phyloP scores from a whole-genome alignment of 2,888 invertebrate species.

The Heteropelma amictum region DNA sequence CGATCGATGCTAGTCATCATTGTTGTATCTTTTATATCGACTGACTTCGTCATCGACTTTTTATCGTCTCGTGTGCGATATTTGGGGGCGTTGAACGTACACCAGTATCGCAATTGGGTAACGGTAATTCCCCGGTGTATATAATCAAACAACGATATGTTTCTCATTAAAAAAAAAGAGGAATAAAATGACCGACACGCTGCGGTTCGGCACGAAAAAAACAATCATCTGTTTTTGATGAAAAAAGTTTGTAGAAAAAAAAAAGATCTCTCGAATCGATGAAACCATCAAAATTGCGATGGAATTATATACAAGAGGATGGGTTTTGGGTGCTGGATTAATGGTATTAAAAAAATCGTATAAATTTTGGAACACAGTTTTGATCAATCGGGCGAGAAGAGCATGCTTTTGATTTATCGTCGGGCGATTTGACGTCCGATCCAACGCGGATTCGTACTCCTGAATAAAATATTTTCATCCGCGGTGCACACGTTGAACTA shows the following conservation, averaged over 20 bases:
- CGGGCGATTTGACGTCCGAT: conserved; percentile 38
- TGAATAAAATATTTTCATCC: conserved; percentile 12
- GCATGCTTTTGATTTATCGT: conserved; percentile 7
- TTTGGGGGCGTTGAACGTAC: conserved; percentile 16
- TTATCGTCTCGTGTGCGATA: not conserved
- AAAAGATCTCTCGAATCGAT: no score
- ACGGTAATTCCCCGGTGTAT: not conserved
- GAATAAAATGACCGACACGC: no score
- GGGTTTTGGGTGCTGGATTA: no score
- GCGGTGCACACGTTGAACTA: not conserved
- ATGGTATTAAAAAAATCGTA: not conserved
- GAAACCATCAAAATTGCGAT: no score
- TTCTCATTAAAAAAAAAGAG: no score
- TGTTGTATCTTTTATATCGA: not conserved
- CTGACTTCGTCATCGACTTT: not conserved
- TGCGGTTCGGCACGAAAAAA: no score
- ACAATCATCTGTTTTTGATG: no score
- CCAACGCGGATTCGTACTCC: conserved; percentile 36
- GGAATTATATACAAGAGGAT: no score
- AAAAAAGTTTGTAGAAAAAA: no score
- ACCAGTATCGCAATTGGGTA: not conserved
- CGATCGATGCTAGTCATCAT: not conserved
- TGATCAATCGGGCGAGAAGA: no score
- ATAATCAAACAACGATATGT: not conserved
- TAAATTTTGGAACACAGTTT: no score